Conservation (phyloP, 2,888 invertebrate genomes). For the Frankliniella intonsa region DNA sequence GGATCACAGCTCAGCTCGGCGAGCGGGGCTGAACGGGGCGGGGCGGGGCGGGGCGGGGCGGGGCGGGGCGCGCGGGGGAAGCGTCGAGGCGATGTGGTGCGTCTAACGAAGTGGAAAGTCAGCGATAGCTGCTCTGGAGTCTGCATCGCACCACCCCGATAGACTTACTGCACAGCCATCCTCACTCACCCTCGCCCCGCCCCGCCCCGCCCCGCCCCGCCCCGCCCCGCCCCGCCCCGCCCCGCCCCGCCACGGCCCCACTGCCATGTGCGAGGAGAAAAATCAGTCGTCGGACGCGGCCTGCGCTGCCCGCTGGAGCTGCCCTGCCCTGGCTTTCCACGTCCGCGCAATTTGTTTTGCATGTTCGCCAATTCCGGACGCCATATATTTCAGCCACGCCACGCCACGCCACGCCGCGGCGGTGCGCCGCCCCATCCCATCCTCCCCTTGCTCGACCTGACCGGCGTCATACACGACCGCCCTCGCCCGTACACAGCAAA, state of each 20-base stretch:
- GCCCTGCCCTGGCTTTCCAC: neutral
- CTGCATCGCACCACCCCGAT: neutral
- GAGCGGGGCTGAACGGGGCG: neutral
- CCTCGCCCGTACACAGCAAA: no score
- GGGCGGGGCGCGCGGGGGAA: neutral
- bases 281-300: neutral
- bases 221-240: neutral
- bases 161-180: constrained; percentile 17
- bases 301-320: no score
- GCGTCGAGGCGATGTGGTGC: neutral
- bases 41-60: neutral
- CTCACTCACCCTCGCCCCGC: neutral
- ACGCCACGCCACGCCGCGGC: neutral
- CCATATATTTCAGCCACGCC: neutral
- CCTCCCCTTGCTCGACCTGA: neutral
- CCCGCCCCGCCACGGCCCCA: neutral
- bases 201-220: neutral
- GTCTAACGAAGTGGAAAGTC: constrained; percentile 20
- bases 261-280: constrained; percentile 2
- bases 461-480: neutral
- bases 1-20: constrained; percentile 2
- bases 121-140: constrained; percentile 17
- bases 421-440: neutral
- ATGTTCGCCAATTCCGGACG: constrained; percentile 16
- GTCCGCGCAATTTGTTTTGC: constrained; percentile 18